Conservation (phyloP, 2,888 invertebrate species). For the Stenchaetothrips biformis region DNA sequence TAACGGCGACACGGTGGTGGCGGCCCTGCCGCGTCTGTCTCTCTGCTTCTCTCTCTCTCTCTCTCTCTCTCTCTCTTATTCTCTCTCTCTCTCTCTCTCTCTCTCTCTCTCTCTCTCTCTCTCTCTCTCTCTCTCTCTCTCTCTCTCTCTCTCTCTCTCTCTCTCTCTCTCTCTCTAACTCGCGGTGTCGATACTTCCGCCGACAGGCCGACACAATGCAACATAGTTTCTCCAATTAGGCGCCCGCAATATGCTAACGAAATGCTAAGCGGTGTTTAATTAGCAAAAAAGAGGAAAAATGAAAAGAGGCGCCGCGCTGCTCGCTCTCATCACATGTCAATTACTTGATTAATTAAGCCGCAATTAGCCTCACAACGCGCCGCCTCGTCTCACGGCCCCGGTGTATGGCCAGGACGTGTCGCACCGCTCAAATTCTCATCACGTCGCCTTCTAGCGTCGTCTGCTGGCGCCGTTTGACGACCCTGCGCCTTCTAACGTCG, state of each 20-base stretch:
- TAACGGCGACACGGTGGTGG: too few relatives aligned
- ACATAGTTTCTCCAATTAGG: constrained; percentile 21
- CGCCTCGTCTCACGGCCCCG: background rate
- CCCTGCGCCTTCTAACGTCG: too few relatives aligned
- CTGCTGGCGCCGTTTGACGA: too few relatives aligned
- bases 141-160: too few relatives aligned
- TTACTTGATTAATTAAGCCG: constrained; percentile 22
- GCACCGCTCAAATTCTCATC: too few relatives aligned
- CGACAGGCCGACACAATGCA: background rate
- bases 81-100: background rate
- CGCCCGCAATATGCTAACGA: constrained; percentile 16
- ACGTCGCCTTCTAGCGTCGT: too few relatives aligned
- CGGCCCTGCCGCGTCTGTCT: too few relatives aligned
- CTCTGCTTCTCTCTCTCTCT: too few relatives aligned
- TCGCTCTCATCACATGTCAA: constrained; percentile 15
- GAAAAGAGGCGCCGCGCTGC: background rate
- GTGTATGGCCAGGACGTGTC: too few relatives aligned
- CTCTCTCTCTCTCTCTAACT: background rate
- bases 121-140: background rate
- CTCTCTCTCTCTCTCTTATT: background rate
- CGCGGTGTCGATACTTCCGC: constrained; percentile 11
- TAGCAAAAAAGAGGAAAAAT: constrained; percentile 13
- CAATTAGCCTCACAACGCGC: background rate
- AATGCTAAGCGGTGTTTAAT: constrained; percentile 21
- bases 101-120: background rate